A percentile compares a stretch with the other conserved stretches of the same genome.
Conservation (phyloP, 2,888 invertebrate species). For the Bellardia pandia region DNA sequence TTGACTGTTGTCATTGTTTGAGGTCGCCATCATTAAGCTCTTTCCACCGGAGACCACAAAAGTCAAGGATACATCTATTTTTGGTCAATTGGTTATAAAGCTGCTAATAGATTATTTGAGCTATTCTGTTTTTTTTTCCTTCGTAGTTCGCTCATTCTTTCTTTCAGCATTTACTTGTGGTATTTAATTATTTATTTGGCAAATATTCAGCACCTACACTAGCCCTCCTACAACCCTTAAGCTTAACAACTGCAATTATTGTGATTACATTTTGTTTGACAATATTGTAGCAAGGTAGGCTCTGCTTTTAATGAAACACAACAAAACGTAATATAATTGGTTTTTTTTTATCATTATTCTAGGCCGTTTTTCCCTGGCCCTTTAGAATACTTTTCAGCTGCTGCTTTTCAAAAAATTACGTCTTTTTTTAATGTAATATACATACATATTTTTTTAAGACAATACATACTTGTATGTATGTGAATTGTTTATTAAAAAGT, state of each 20-base stretch:
- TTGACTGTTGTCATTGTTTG: slow-evolving; percentile 77
- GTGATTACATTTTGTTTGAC: not conserved
- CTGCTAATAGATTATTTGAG: slow-evolving; percentile 50
- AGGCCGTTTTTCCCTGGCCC: not conserved
- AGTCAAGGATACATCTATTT: slow-evolving; percentile 71
- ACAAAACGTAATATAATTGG: not conserved
- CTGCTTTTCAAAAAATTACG: slow-evolving; percentile 8
- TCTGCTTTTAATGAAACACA: not conserved
- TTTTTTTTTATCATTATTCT: slow-evolving; percentile 1
- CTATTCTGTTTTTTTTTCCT: not conserved
- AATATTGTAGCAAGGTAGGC: slow-evolving; percentile 1
- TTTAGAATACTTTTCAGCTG: not conserved
- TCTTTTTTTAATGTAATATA: slow-evolving; percentile 37
- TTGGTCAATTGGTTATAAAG: slow-evolving; percentile 57
- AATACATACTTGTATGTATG: not conserved
- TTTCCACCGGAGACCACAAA: slow-evolving; percentile 49
- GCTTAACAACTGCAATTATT: not conserved
- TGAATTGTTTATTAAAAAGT: slow-evolving; percentile 17
- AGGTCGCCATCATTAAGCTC: slow-evolving; percentile 68
- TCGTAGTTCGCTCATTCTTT: not conserved
- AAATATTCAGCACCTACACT: not conserved
- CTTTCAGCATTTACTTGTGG: not conserved
- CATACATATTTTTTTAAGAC: slow-evolving; percentile 27
- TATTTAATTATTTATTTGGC: slow-evolving; percentile 26
- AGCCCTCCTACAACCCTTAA: not conserved